These are phyloP conservation scores for Amphipoea lucens DNA, from an alignment of 2,888 invertebrate species.

Conservation along the genomic window DNA sequence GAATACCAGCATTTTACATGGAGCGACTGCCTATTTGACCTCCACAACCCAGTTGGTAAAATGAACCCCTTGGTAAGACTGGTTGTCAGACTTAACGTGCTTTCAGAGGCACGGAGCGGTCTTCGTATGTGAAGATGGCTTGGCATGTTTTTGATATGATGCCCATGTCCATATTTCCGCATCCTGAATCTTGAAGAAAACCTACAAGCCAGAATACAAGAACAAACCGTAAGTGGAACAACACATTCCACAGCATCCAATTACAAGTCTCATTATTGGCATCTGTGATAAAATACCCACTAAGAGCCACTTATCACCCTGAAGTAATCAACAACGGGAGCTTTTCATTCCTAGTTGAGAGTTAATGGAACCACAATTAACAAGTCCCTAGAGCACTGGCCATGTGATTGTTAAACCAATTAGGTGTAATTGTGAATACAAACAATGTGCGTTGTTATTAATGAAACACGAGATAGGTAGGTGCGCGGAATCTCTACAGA, in stretches of 20 bases:
- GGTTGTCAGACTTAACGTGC: background rate
- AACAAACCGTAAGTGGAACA: background rate
- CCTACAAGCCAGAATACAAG: background rate
- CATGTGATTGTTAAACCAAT: conserved; percentile 49
- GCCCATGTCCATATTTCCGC: too few relatives aligned
- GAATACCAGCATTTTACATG: background rate
- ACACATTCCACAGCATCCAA: background rate
- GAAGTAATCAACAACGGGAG: conserved; percentile 37
- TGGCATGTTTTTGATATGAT: background rate
- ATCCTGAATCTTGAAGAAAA: background rate
- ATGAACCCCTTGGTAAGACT: background rate
- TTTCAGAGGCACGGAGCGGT: too few relatives aligned
- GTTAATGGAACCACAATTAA: conserved; percentile 49
- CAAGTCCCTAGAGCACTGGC: conserved; percentile 36
- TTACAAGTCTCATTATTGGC: conserved; percentile 11
- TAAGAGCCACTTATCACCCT: conserved; percentile 17
- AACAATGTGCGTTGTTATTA: conserved; percentile 31
- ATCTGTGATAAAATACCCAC: background rate
- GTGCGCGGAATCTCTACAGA: conserved; percentile 12
- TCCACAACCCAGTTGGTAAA: background rate
- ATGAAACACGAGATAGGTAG: conserved; percentile 15
- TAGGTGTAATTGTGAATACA: conserved; percentile 38
- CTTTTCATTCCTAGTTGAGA: conserved; percentile 48
- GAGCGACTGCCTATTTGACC: background rate
- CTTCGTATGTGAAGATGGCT: too few relatives aligned